Evolutionary conservation across 2,113 vertebrate species (phyloP), one percentile per base, ranked within the genome.

Genomic region (Campylorhamphus procurvoides): DNA sequence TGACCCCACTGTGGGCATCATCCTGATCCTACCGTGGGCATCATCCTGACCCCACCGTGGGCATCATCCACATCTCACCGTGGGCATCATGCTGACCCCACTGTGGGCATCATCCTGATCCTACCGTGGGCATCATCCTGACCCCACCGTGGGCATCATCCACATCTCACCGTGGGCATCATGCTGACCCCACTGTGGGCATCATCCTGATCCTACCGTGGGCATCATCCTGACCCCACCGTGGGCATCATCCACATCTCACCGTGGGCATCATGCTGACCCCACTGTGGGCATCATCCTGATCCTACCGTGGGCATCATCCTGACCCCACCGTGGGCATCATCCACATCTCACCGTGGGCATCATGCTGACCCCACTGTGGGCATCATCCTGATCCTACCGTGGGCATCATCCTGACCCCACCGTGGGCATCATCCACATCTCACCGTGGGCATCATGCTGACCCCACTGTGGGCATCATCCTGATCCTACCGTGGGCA

Each of bases 381-480:
- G 25, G 50, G 1, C 3, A 7, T 5, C 14, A 2, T 14, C 3
- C 0, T 5, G 12, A 33, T n/a, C 35, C 27, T 23, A 33, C 8
- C 13, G 8, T 19, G 18, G n/a, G 4, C 24, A 44, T 1, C 19
- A 0, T 22, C 63, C 17, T 6, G 33, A 49, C 11, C 47, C 22
- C 47, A 49, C 47, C 5, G 12, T 49, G 47, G 47, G 47, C 47
- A 49, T 23, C 47, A 23, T 12, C 20, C 17, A n/a, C n/a, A n/a
- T n/a, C n/a, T n/a, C 24, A 29, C 3, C 29, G 0, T 6, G 25
- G 50, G 1, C 3, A 7, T 5, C 14, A 2, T 14, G 2, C 0
- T 5, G 12, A 33, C 29, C 35, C 27, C 28, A 33, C 8, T 10
- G 8, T 19, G 18, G n/a, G 4, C 24, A 44, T 1, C 19, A 0